A percentile compares a stretch with the other conserved stretches of the same genome.
Conservation (phyloP, 2,797 vertebrate genomes). For the Nasua narica region DNA sequence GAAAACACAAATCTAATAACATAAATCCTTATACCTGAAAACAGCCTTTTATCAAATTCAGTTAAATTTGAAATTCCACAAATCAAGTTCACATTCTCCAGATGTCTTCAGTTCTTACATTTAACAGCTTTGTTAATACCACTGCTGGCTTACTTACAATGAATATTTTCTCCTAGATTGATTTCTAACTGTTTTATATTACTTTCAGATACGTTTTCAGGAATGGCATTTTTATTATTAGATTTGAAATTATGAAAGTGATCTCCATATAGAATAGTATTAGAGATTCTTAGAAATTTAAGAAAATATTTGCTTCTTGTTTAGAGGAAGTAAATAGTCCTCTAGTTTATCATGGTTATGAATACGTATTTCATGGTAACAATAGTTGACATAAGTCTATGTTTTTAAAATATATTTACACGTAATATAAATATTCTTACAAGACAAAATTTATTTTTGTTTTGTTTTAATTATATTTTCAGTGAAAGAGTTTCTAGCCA, state of each 20-base stretch:
- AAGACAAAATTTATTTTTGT: constrained; percentile 33
- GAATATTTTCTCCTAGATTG: background rate
- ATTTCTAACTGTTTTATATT: constrained; percentile 77
- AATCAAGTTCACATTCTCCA: constrained; percentile 21
- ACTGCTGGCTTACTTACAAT: background rate
- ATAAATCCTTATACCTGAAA: constrained; percentile 77
- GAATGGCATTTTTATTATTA: constrained; percentile 78
- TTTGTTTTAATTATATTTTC: constrained; percentile 71
- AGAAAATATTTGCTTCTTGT: constrained; percentile 69
- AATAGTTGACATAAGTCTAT: background rate
- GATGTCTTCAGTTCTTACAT: constrained; percentile 27
- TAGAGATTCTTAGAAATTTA: constrained; percentile 56
- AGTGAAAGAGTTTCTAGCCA: constrained; percentile 99
- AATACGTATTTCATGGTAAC: background rate
- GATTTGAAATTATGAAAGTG: constrained; percentile 69
- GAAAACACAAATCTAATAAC: constrained; percentile 33
- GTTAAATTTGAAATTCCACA: constrained; percentile 73
- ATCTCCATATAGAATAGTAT: constrained; percentile 63
- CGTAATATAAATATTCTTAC: constrained; percentile 33
- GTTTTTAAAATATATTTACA: constrained; percentile 31
- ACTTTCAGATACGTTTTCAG: constrained; percentile 84
- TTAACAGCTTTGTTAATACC: constrained; percentile 14
- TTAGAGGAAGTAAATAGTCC: constrained; percentile 28
- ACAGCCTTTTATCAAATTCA: constrained; percentile 82
- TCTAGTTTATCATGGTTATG: background rate